A percentile compares a stretch with the other conserved stretches of the same genome.
phyloP scores from a whole-genome alignment of 2,797 vertebrate species.

The Anomalospiza imberbis region DNA sequence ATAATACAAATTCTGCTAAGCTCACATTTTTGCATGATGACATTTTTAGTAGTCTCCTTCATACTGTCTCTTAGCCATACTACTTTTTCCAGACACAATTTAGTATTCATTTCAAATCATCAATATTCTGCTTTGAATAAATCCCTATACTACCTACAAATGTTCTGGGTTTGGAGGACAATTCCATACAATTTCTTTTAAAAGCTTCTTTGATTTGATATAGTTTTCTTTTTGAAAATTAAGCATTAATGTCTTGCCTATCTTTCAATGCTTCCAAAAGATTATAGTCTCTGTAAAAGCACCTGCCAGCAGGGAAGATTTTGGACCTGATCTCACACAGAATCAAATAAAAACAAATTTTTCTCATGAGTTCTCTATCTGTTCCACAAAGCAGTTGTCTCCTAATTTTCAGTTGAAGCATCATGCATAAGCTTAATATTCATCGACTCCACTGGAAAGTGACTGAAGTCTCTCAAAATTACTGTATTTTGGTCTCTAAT shows the following conservation, averaged over 20 bases:
- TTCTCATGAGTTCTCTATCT: neutral
- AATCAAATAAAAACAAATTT: neutral
- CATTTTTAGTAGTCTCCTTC: neutral
- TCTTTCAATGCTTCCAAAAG: neutral
- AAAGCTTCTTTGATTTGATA: neutral
- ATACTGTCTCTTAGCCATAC: neutral
- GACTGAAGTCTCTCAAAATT: neutral
- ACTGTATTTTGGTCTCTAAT: neutral
- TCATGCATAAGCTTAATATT: neutral
- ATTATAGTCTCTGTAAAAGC: neutral
- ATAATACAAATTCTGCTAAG: neutral
- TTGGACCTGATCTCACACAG: neutral
- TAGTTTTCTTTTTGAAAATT: neutral
- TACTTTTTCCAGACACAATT: neutral
- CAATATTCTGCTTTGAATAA: neutral
- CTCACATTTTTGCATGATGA: neutral
- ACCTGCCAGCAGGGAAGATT: neutral
- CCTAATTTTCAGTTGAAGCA: neutral
- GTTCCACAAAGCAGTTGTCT: neutral
- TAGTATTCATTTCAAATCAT: neutral
- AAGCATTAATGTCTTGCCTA: neutral
- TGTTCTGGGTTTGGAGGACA: neutral
- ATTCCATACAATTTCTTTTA: neutral
- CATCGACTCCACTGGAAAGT: neutral
- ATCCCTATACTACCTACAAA: neutral